Percentiles rank a stretch among this genome's conserved stretches.
Conservation (phyloP, 2,888 invertebrate genomes). For the Siphlonurus alternatus region DNA sequence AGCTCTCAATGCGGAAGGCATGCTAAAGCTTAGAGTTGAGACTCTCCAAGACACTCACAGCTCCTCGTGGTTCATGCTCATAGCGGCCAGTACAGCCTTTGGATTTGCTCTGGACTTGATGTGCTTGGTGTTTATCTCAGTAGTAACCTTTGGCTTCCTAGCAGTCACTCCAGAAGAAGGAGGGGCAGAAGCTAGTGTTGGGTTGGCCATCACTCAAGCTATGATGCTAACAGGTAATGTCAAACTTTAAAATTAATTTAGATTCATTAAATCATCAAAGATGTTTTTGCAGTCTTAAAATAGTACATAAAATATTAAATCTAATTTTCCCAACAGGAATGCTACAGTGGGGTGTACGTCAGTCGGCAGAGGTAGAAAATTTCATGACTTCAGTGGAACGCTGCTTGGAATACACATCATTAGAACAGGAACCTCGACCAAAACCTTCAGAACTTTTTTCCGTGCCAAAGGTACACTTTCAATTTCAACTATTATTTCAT, state of each 20-base stretch:
- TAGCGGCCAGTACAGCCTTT: slow-evolving; percentile 47
- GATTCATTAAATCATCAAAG: too few relatives aligned
- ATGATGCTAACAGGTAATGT: slow-evolving; percentile 50
- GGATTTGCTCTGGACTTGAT: slow-evolving; percentile 58
- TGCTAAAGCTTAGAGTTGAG: slow-evolving; percentile 26
- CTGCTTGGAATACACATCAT: slow-evolving; percentile 6
- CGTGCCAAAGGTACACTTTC: background rate
- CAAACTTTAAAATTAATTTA: background rate
- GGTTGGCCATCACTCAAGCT: slow-evolving; percentile 65
- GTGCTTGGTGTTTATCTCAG: slow-evolving; percentile 45
- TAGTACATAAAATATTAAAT: too few relatives aligned
- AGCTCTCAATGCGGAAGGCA: slow-evolving; percentile 51
- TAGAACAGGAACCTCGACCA: slow-evolving; percentile 5
- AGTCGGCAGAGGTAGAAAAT: slow-evolving; percentile 9
- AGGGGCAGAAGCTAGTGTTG: slow-evolving; percentile 29
- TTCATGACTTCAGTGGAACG: slow-evolving; percentile 8
- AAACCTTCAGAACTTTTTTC: background rate
- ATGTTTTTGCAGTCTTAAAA: too few relatives aligned
- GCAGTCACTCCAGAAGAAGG: slow-evolving; percentile 37
- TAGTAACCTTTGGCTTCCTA: slow-evolving; percentile 47
- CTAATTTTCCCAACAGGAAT: slow-evolving; percentile 3
- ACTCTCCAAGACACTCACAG: slow-evolving; percentile 43
- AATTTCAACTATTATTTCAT: background rate
- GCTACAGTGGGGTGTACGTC: slow-evolving; percentile 9
- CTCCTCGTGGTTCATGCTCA: slow-evolving; percentile 47